Percentiles rank a stretch among this genome's conserved stretches.
These are phyloP conservation scores for Nannobrachium achirus DNA, from an alignment of 2,113 vertebrate genomes.

Conservation along the genomic window DNA sequence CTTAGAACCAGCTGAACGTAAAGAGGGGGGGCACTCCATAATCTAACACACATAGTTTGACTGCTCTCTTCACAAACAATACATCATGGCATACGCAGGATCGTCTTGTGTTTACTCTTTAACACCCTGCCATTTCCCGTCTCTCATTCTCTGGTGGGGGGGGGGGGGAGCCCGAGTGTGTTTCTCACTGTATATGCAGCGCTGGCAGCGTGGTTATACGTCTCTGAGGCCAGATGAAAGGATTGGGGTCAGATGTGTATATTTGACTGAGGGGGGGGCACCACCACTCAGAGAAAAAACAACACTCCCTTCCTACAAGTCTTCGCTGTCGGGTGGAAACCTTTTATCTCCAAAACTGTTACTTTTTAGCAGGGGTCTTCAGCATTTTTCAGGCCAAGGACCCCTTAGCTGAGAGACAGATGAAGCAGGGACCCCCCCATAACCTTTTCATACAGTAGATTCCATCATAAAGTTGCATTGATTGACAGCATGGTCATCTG, in stretches of 20 bases:
- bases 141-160: constrained; percentile 15
- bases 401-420: too few species aligned
- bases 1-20: constrained; percentile 1
- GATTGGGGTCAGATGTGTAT: constrained; percentile 54
- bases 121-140: constrained; percentile 46
- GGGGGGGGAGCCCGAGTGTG: constrained; percentile 42
- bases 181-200: constrained; percentile 55
- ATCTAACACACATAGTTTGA: constrained; percentile 9
- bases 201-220: constrained; percentile 35
- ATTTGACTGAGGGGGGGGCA: constrained; percentile 48
- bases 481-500: too few species aligned
- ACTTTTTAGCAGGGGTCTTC: too few species aligned
- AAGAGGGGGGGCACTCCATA: background rate
- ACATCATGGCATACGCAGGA: constrained; percentile 42
- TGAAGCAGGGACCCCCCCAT: too few species aligned
- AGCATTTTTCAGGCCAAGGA: too few species aligned
- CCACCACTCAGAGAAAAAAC: constrained; percentile 70
- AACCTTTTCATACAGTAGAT: too few species aligned
- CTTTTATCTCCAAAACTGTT: too few species aligned
- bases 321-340: too few species aligned
- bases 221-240: constrained; percentile 58
- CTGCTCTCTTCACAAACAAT: constrained; percentile 30
- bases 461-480: too few species aligned
- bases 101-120: constrained; percentile 61
- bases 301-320: constrained; percentile 38